phyloP scores from a whole-genome alignment of 64 coral and sea anemone species.

The Montipora capricornis region DNA sequence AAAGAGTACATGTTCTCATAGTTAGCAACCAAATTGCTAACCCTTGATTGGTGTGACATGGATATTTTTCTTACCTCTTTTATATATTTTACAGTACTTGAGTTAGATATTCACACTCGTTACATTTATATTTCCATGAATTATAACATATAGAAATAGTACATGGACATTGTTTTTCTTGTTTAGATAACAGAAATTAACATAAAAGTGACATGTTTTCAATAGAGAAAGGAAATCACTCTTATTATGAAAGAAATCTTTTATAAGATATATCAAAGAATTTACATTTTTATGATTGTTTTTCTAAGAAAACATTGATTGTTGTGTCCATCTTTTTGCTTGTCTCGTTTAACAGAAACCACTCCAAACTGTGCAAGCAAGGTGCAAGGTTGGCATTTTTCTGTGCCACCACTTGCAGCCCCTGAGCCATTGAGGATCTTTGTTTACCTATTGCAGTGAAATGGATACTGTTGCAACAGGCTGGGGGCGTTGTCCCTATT shows the following conservation, averaged over 20 bases:
- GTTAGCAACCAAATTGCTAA: neutral
- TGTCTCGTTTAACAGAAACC: conserved; percentile 21
- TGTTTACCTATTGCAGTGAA: conserved; percentile 17
- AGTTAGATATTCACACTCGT: conserved; percentile 27
- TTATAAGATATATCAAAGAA: neutral
- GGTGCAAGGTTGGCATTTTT: conserved; percentile 11
- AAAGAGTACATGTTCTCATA: conserved; percentile 5
- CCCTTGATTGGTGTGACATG: neutral
- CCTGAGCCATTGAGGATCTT: neutral
- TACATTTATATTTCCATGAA: conserved; percentile 2
- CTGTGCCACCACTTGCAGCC: conserved; percentile 23
- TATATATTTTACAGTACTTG: conserved; percentile 26
- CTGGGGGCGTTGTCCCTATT: neutral
- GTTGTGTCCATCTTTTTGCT: conserved; percentile 21
- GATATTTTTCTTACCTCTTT: neutral
- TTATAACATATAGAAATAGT: neutral
- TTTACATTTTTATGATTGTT: conserved; percentile 34
- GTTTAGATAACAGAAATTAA: conserved; percentile 31
- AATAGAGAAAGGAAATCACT: neutral
- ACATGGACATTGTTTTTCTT: conserved; percentile 3
- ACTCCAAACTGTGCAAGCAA: conserved; percentile 14
- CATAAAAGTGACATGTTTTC: conserved; percentile 30
- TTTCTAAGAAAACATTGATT: conserved; percentile 35
- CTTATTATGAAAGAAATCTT: neutral
- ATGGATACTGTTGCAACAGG: neutral